Evolutionary conservation across 2,113 vertebrate genomes (phyloP).

Genomic region (Pleuronectes platessa): DNA sequence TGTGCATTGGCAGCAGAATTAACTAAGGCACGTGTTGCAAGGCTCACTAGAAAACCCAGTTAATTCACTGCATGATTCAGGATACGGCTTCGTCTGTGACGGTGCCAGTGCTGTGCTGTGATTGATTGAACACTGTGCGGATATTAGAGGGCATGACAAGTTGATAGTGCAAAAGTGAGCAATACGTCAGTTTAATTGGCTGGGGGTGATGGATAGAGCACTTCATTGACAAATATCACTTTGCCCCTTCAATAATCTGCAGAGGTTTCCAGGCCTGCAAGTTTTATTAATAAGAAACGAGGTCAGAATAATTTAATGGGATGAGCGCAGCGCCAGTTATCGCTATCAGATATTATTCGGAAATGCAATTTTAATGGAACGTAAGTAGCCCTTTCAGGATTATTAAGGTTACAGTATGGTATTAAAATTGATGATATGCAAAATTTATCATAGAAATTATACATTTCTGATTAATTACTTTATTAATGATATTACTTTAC

Average conservation of each 20-base stretch:
- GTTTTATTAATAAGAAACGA: constrained; percentile 3
- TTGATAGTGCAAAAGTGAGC: constrained; percentile 43
- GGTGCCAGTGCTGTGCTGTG: constrained; percentile 4
- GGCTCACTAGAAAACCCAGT: background rate
- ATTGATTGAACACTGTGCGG: constrained; percentile 35
- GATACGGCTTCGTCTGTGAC: constrained; percentile 16
- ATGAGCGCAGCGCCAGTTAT: background rate
- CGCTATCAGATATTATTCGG: constrained; percentile 6
- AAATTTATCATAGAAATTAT: background rate
- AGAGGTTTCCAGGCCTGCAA: background rate
- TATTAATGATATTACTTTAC: background rate
- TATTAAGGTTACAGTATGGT: background rate
- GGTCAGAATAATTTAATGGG: background rate
- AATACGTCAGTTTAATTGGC: constrained; percentile 55
- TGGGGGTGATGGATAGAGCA: constrained; percentile 5
- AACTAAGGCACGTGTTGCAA: background rate
- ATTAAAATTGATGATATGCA: background rate
- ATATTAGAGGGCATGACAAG: constrained; percentile 16
- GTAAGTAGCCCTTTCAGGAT: constrained; percentile 1
- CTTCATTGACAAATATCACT: constrained; percentile 41
- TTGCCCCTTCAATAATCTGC: constrained; percentile 33
- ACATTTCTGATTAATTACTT: background rate
- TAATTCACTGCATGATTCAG: background rate
- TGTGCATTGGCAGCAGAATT: background rate
- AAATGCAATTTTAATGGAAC: constrained; percentile 4